Evolutionary conservation across 2,113 vertebrate species (phyloP).

Genomic region (Piliocolobus tephrosceles): DNA sequence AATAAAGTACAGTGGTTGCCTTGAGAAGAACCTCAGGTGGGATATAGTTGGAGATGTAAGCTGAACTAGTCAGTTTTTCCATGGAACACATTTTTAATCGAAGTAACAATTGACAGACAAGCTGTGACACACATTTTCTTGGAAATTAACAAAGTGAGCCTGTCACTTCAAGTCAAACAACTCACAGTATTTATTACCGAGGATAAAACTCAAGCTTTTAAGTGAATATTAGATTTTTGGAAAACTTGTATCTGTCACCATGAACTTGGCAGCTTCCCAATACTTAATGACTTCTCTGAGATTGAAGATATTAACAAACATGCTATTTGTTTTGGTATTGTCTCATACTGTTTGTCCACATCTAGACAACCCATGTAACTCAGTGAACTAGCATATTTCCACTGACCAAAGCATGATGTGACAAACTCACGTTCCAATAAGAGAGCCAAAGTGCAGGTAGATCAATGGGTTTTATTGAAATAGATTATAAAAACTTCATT

Average conservation of each 20-base stretch:
- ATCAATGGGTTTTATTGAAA: neutral
- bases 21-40: neutral
- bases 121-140: neutral
- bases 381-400: neutral
- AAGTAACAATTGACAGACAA: neutral
- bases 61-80: neutral
- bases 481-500: neutral
- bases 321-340: neutral
- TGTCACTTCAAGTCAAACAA: neutral
- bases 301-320: neutral
- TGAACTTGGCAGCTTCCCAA: neutral
- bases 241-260: neutral
- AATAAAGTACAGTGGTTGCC: neutral
- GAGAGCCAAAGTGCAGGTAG: neutral
- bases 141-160: neutral
- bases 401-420: neutral
- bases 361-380: neutral
- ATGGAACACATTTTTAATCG: neutral
- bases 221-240: neutral
- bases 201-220: neutral
- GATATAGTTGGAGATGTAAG: accelerated
- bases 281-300: neutral
- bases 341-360: neutral
- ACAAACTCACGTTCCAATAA: neutral
- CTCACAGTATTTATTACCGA: neutral